Evolutionary conservation across 2,888 invertebrate species (phyloP), one percentile per base, ranked within the genome.

Genomic region (Petrolisthes cinctipes): DNA sequence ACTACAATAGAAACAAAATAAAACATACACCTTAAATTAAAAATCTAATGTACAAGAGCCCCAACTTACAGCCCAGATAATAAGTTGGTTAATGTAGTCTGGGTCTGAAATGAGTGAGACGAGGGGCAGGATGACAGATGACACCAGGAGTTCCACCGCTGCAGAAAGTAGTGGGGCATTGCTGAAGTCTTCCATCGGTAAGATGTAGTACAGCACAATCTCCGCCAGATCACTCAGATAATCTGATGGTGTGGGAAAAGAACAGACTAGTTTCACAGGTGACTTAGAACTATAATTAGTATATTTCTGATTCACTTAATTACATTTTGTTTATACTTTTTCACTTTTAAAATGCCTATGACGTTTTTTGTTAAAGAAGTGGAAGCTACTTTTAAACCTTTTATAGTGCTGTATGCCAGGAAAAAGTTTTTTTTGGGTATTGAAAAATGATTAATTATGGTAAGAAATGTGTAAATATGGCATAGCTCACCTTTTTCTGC

Each of bases 401-500:
- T 37, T 37, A 37, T 37, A 37, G 37, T 37, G 0, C 2, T 37
- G 37, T 37, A 37, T 37, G 37, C 37, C 37, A 37, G 37, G 37
- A 37, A 37, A 37, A 37, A 37, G 37, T 37, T 37, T 37, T 37
- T 37, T 2, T 37, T 37, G 37, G 37, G 37, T 37, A 37, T 37
- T 37, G 37, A 37, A 37, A 37, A 37, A 37, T 37, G 37, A 37
- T 37, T 37, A 37, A 37, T 37, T 37, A n/a, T n/a, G n/a, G n/a
- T n/a, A 37, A 37, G 37, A 37, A 37, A 37, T 37, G 37, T 37
- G 37, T 37, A 37, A 37, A 37, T 37, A 37, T 37, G 37, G 37
- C 37, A 37, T 7, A 5, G 20, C 57, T 37, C 92, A 94, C 94
- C 94, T 92, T 93, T 93, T 91, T 94, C 94, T 91, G 93, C 93